phyloP scores from a whole-genome alignment of 2,888 invertebrate species.

The Ypsolopha scabrella region DNA sequence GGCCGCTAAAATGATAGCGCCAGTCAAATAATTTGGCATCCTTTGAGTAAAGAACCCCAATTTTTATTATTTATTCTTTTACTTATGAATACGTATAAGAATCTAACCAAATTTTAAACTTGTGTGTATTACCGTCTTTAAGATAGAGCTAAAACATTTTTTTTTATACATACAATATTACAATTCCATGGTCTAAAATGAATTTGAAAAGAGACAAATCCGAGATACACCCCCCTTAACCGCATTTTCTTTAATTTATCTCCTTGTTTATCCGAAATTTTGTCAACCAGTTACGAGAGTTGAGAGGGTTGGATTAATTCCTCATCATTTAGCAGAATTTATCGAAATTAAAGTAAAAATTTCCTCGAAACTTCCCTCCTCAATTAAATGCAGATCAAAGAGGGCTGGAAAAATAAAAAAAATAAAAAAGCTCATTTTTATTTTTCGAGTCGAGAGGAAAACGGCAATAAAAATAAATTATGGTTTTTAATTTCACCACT shows the following conservation, averaged over 20 bases:
- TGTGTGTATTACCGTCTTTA: no score
- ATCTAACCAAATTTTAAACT: no score
- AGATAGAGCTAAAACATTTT: no score
- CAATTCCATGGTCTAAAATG: no score
- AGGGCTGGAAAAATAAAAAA: slow-evolving; percentile 12
- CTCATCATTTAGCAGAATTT: not conserved
- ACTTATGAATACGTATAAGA: no score
- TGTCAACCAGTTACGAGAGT: not conserved
- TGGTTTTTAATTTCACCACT: slow-evolving; percentile 50
- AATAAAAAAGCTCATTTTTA: slow-evolving; percentile 11
- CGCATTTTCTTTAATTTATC: not conserved
- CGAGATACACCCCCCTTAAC: no score
- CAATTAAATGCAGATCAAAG: slow-evolving; percentile 52
- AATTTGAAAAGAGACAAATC: no score
- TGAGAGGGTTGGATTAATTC: slow-evolving; percentile 2
- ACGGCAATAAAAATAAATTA: slow-evolving; percentile 56
- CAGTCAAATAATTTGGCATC: no score
- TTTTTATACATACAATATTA: no score
- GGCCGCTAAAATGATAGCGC: no score
- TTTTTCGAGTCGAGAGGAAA: slow-evolving; percentile 29
- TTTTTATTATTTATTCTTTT: no score
- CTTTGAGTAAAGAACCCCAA: no score
- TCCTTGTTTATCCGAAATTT: not conserved
- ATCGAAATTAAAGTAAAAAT: slow-evolving; percentile 5
- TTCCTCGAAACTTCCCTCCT: slow-evolving; percentile 24